phyloP scores from a whole-genome alignment of 2,113 vertebrate species.

The Glareola pratincola region DNA sequence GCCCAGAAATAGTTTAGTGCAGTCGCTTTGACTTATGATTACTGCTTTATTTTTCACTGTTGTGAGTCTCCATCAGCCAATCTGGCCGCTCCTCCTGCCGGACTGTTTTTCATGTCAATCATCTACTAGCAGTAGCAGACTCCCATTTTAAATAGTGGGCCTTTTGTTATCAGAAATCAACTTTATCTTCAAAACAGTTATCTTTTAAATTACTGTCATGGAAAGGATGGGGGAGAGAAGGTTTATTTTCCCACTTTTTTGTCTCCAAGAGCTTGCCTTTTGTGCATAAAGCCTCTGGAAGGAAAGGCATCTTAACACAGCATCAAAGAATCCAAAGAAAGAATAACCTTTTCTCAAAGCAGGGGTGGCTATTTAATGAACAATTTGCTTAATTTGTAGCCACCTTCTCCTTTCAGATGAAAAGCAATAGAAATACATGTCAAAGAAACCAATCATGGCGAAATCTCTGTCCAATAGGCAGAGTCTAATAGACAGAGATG shows the following conservation, averaged over 20 bases:
- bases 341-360: conserved; percentile 55
- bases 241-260: conserved; percentile 43
- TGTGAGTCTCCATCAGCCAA: background rate
- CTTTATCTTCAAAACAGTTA: conserved; percentile 56
- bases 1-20: background rate
- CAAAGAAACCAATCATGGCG: conserved; percentile 60
- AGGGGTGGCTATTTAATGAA: conserved; percentile 65
- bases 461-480: conserved; percentile 51
- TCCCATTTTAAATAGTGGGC: background rate
- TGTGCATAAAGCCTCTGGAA: conserved; percentile 37
- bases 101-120: background rate
- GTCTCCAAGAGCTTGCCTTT: conserved; percentile 48
- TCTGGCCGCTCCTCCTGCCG: background rate
- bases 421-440: conserved; percentile 44
- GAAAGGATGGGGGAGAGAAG: background rate
- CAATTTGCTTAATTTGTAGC: conserved; percentile 69
- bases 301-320: conserved; percentile 46
- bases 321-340: conserved; percentile 15
- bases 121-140: background rate
- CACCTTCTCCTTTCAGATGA: conserved; percentile 63
- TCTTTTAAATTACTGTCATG: conserved; percentile 50
- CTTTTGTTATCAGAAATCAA: conserved; percentile 54
- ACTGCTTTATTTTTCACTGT: background rate
- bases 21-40: background rate
- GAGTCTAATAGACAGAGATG: conserved; percentile 36